Base-by-base conservation (phyloP, 2,888 invertebrate species). In the Drosophila tripunctata region DNA sequence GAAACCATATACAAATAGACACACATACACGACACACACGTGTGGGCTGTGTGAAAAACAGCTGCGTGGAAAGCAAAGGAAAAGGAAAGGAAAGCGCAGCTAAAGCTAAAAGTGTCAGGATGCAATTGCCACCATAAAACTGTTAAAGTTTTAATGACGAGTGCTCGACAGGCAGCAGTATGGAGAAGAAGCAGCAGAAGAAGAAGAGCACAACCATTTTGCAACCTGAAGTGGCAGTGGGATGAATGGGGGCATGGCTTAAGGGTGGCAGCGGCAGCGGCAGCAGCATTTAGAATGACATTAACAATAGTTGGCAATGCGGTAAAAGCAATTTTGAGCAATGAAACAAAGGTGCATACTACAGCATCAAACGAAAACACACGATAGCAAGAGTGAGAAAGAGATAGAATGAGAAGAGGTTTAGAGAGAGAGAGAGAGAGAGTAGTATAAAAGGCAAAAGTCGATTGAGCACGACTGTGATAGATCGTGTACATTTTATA, bases 91-190 rank as follows among this genome's bases (percentile, higher is more conserved):
- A 58, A 56, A 48, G 54, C 24, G 52, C 47, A 67, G 47, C 65
- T 41, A 57, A 69, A 58, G 71, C 64, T 56, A 70, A 76, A 76
- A 71, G 75, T 86, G 86, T 79, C 86, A 73, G 60, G 50, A 55
- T 72, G 75, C 67, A 56, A 64, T 69, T 82, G 81, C 66, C 71
- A 69, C 60, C 67, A 71, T 71, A 78, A 64, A 80, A 83, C 69
- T 67, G 76, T 86, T 86, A 78, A 83, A 83, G 81, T 83, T 83
- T 86, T 83, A 83, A 83, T 83, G 82, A 86, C 84, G 67, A 67
- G 44, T 27, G 48, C 60, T 52, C 43, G 60, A 17, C 63, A 45
- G 54, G 21, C 63, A 45, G 47, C 47, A 43, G 50, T n/a, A n/a
- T n/a, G n/a, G n/a, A n/a, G n/a, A n/a, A n/a, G n/a, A n/a, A n/a